Evolutionary conservation across 2,113 vertebrate genomes (phyloP).

Genomic region (Amphiprion percula): DNA sequence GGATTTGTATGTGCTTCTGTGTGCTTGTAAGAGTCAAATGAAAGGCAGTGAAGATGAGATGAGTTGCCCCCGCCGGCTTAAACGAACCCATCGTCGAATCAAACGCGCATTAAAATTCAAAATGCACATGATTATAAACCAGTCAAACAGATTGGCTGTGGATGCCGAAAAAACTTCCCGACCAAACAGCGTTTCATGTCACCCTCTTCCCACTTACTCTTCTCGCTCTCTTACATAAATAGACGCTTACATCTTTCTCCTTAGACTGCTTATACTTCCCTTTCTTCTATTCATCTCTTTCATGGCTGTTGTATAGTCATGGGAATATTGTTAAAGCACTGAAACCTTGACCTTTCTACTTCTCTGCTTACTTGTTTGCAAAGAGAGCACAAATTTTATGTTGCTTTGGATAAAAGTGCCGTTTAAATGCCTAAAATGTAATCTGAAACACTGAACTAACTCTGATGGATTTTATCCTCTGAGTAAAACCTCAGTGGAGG

Average conservation of each 20-base stretch:
- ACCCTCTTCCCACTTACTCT: conserved; percentile 22
- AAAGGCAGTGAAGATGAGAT: conserved; percentile 62
- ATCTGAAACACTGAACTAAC: background rate
- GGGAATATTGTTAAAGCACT: background rate
- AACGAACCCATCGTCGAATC: conserved; percentile 54
- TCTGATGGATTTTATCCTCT: background rate
- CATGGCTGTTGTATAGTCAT: background rate
- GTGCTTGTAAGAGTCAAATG: conserved; percentile 49
- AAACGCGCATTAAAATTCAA: conserved; percentile 55
- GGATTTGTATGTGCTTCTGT: conserved; percentile 33
- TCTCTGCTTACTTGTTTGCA: background rate
- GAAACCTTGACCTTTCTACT: conserved; percentile 21
- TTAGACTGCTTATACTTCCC: conserved; percentile 5
- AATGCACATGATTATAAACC: conserved; percentile 47
- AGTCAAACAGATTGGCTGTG: conserved; percentile 29
- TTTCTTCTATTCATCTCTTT: conserved; percentile 14
- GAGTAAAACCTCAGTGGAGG: conserved; percentile 27
- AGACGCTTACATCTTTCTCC: conserved; percentile 24
- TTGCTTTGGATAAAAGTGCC: background rate
- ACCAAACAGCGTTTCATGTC: conserved; percentile 21
- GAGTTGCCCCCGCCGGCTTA: conserved; percentile 32
- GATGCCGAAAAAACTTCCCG: conserved; percentile 29
- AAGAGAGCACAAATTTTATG: conserved; percentile 10
- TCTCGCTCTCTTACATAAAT: conserved; percentile 37
- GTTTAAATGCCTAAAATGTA: conserved; percentile 20